Evolutionary conservation across 2,797 vertebrate species (phyloP), one percentile per base, ranked within the genome.

Genomic region (Melanotaenia parkinsoni): DNA sequence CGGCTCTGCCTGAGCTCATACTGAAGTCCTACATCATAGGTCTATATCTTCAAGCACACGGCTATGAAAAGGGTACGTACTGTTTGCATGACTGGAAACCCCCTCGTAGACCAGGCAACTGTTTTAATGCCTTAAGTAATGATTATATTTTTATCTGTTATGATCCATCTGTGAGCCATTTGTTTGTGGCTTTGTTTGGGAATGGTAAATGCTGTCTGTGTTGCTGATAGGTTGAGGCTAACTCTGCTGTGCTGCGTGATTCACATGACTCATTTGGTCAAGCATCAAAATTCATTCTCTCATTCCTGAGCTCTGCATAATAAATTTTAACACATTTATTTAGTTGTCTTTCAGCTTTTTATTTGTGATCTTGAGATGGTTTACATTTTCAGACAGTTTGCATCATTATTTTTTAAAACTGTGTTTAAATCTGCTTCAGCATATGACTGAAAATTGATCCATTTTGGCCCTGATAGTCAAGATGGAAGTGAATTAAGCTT

Each of bases 31-130:
- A 68, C 88, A 92, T 92, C 91, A 89, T 81, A 66, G 75, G 65
- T 89, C 72, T 80, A 74, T 85, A 82, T 84, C 83, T 86, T 85
- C 89, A 72, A 76, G 70, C 32, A 70, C 81, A 85, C 78, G 61
- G 85, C 91, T 75, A 81, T 92, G 83, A 90, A 81, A 86, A 90
- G 83, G 93, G 93, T 95, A 93, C 80, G 93, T 94, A 90, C 76
- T 72, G 71, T 80, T 82, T 72, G 85, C 83, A 88, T 80, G 88
- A 70, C 74, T 84, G 84, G 74, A 88, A 87, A 83, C 70, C 82
- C 76, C 82, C 2, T 76, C 56, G 22, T 35, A 9, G 62, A 13
- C 43, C 37, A 33, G 37, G 74, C 69, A 74, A 79, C 72, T 72
- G 67, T 51, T 83, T 84, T 80, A 83, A 74, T 80, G 16, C 24